Evolutionary conservation across 1,140 invertebrate genomes (phyloP).

Genomic region (Telenomus remus): DNA sequence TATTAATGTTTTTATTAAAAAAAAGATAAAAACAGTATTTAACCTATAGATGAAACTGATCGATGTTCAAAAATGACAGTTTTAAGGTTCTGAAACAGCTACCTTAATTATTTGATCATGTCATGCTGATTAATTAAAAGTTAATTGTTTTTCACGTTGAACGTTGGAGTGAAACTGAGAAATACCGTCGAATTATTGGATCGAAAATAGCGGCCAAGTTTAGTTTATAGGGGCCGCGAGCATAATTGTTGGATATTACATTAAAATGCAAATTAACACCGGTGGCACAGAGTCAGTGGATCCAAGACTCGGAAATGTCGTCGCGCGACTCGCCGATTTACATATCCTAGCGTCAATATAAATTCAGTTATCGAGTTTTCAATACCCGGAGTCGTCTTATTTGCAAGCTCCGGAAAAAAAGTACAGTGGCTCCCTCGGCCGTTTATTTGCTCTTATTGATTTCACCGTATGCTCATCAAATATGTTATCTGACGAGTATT

Average conservation of each 20-base stretch:
- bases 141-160: no score
- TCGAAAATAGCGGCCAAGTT: constrained; percentile 6
- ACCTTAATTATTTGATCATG: no score
- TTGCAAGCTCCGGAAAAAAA: constrained; percentile 4
- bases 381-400: constrained; percentile 19
- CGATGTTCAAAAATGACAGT: no score
- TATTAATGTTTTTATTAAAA: no score
- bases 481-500: constrained; percentile 19
- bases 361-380: constrained; percentile 46
- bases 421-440: not conserved
- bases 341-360: constrained; percentile 42
- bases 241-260: constrained; percentile 60
- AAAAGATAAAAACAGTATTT: no score
- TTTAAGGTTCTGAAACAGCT: no score
- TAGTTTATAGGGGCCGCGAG: constrained; percentile 23
- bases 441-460: constrained; percentile 27
- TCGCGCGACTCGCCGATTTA: constrained; percentile 30
- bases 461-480: constrained; percentile 12
- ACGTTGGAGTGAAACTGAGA: no score
- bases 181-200: not conserved
- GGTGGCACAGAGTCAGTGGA: constrained; percentile 13
- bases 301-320: constrained; percentile 25
- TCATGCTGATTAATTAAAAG: no score
- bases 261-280: constrained; percentile 62
- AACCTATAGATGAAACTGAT: no score